These are phyloP conservation scores for Holcopasites calliopsidis DNA, from an alignment of 1,140 invertebrate species.

Conservation along the genomic window DNA sequence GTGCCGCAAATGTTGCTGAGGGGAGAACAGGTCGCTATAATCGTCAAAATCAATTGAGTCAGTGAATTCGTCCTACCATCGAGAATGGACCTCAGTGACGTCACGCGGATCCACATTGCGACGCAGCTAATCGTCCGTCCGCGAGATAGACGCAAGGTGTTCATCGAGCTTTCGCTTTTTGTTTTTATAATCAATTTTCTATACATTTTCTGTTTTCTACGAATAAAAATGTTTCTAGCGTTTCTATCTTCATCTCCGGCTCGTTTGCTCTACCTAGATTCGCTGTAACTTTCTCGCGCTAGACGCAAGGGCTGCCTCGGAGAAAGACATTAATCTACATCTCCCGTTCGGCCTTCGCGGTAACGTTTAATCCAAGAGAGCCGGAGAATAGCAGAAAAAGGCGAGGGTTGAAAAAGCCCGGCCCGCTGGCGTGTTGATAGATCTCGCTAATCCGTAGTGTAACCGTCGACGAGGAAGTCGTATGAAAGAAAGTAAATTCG, in stretches of 20 bases:
- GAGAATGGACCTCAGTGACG: background rate
- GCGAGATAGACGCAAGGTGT: no score
- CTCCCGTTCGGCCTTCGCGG: background rate
- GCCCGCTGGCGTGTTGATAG: background rate
- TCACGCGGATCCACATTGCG: background rate
- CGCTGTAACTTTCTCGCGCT: slow-evolving; percentile 45
- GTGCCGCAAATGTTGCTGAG: slow-evolving; percentile 90
- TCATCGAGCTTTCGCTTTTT: background rate
- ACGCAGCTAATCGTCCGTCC: background rate
- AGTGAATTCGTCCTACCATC: slow-evolving; percentile 22
- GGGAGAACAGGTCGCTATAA: slow-evolving; percentile 90
- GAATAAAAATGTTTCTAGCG: no score
- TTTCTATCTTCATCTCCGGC: no score
- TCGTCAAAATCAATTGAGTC: slow-evolving; percentile 76
- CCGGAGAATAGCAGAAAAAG: background rate
- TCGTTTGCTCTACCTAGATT: background rate
- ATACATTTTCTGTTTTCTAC: background rate
- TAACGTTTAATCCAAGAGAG: background rate
- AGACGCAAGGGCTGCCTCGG: slow-evolving; percentile 24
- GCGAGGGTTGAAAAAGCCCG: background rate
- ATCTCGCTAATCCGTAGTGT: slow-evolving; percentile 39
- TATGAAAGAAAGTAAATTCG: slow-evolving; percentile 58
- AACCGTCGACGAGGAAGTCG: slow-evolving; percentile 51
- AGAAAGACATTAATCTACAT: slow-evolving; percentile 29
- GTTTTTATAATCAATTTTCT: background rate